Base-by-base conservation (phyloP, 2,888 invertebrate genomes). In the Petrophora chlorosata region DNA sequence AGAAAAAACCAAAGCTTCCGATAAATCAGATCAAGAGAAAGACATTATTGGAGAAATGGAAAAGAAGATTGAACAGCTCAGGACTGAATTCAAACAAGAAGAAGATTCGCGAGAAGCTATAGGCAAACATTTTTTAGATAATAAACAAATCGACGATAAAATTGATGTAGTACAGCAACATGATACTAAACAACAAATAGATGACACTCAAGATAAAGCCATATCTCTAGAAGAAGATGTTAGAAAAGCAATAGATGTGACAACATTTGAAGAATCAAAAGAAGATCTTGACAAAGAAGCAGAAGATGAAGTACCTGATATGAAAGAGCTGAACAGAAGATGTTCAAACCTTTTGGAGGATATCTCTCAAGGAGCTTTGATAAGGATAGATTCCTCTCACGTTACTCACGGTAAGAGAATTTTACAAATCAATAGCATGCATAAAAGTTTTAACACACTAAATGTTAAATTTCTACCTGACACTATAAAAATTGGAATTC, bases 341-440 rank as follows among this genome's bases (percentile, higher is more conserved):
- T 91, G 91, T 63, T 91, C 91, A 8, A 90, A 87, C 65, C 79
- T 91, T 43, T 62, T 91, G 34, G 91, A 91, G 61, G 91, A 90
- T 53, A 90, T 91, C 61, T 90, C 91, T 30, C 91, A 91, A 55
- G 90, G 89, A 40, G 88, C 91, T 51, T 70, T 86, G 8, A 89
- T 91, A 30, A 81, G 85, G 56, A 91, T 91, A 34, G 91, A 91
- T 63, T 83, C 90, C 2, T 82, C 79, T 48, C 88, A 91, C 56
- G 86, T 91, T 0, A 85, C 89, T 5, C 86, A 90, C 44, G 90
- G 91, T 91, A 69, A 71, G 70, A n/a, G n/a, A n/a, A n/a, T n/a
- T n/a, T n/a, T n/a, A n/a, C n/a, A n/a, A n/a, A n/a, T n/a, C n/a
- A n/a, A n/a, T n/a, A n/a, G n/a, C n/a, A n/a, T n/a, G n/a, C n/a